Percentiles rank a stretch among this genome's conserved stretches.
These are phyloP conservation scores for Sylvia borin DNA, from an alignment of 2,797 vertebrate species.

Conservation along the genomic window DNA sequence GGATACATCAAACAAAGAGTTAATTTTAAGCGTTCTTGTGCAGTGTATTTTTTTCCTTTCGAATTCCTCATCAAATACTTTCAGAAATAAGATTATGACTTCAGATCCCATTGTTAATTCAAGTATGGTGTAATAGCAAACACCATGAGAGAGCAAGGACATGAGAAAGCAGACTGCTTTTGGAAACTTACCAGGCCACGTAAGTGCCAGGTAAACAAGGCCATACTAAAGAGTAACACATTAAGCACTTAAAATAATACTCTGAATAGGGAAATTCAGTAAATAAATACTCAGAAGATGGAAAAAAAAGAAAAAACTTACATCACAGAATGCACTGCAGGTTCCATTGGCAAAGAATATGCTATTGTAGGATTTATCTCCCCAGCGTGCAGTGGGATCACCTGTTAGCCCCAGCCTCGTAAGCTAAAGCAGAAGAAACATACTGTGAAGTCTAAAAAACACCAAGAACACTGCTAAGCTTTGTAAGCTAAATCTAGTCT, in stretches of 20 bases:
- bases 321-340: constrained; percentile 87
- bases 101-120: background rate
- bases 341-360: constrained; percentile 87
- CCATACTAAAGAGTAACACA: background rate
- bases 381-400: constrained; percentile 90
- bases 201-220: background rate
- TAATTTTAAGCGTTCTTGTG: background rate
- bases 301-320: constrained; percentile 74
- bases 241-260: background rate
- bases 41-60: background rate
- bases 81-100: background rate
- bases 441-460: background rate
- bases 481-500: background rate
- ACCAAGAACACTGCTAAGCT: background rate
- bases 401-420: constrained; percentile 77
- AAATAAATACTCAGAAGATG: background rate
- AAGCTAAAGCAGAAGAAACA: constrained; percentile 75
- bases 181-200: background rate
- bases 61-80: background rate
- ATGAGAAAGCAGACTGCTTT: background rate
- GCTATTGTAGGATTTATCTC: constrained; percentile 93
- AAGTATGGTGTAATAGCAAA: background rate
- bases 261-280: background rate
- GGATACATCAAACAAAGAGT: background rate
- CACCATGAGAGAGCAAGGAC: background rate